These are phyloP conservation scores for Pseudochirops corinnae DNA, from an alignment of 2,797 vertebrate genomes.

Conservation along the genomic window DNA sequence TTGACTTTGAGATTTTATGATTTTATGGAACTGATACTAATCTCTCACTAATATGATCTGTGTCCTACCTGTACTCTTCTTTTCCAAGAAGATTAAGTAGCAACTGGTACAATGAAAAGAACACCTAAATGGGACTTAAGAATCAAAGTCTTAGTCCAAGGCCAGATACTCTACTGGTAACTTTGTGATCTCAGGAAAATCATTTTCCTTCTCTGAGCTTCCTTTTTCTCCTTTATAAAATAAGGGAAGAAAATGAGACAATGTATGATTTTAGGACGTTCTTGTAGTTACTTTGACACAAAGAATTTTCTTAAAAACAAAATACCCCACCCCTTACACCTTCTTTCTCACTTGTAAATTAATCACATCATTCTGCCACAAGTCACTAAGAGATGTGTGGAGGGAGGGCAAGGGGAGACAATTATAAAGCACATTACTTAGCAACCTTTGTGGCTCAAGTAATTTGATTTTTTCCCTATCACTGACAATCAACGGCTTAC, in stretches of 20 bases:
- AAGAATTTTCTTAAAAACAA: conserved; percentile 5
- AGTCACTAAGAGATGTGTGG: not conserved
- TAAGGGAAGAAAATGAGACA: not conserved
- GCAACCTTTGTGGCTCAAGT: not conserved
- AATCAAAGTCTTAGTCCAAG: not conserved
- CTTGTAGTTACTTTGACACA: conserved; percentile 4
- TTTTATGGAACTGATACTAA: not conserved
- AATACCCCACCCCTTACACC: not conserved
- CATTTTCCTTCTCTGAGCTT: not conserved
- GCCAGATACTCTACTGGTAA: not conserved
- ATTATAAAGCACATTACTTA: not conserved
- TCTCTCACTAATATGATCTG: not conserved
- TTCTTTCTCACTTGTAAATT: not conserved
- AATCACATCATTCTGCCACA: not conserved
- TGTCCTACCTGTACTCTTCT: conserved; percentile 27
- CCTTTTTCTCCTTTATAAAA: not conserved
- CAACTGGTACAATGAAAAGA: conserved; percentile 26
- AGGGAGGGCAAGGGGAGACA: not conserved
- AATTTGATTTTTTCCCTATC: not conserved
- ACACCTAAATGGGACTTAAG: not conserved
- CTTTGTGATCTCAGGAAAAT: not conserved
- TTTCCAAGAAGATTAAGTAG: conserved; percentile 12
- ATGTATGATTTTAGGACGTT: not conserved
- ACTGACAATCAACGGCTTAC: not conserved
- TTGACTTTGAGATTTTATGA: not conserved